Evolutionary conservation across 2,797 vertebrate genomes (phyloP), one percentile per base, ranked within the genome.

Genomic region (Bufotes viridis): DNA sequence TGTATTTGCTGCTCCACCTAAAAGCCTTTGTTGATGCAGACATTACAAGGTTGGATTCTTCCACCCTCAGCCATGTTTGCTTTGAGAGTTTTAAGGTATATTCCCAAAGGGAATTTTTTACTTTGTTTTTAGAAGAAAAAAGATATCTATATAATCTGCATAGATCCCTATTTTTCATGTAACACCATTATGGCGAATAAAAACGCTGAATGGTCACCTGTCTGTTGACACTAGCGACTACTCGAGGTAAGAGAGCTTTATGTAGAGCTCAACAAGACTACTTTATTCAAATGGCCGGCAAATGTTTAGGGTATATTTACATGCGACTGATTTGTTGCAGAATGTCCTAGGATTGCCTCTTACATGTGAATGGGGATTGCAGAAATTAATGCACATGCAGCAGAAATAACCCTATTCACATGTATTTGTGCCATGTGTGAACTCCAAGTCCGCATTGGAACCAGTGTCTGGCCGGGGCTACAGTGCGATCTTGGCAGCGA

Each of bases 41-140:
- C 29, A n/a, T 84, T 60, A 26, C 26, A 10, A 20, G 81, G 42
- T 72, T 72, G 65, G 53, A 72, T 34, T 83, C 24, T 34, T 34
- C 72, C 20, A n/a, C 3, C 63, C 24, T 22, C 53, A 53, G 34
- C 11, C 15, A 67, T 82, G 61, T 82, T 42, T 84, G 82, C 51
- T 75, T 74, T 75, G 3, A 57, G 55, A 58, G 22, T 51, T 84
- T 58, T 75, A 75, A 76, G 29, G 34, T 63, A 76, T 61, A 57
- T 76, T 63, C 57, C 70, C 58, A 34, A 76, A 84, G 70, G 83
- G 72, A 74, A 74, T 58, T 84, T 84, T 74, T 83, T 84, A 60
- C 34, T 22, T 34, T 42, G 34, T 26, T 74, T 69, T 81, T 82
- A 42, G n/a, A 22, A 18, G 34, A 61, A 83, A 15, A n/a, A 83